Base-by-base conservation (phyloP, 1,140 invertebrate genomes). In the Paraescarpia echinospica region DNA sequence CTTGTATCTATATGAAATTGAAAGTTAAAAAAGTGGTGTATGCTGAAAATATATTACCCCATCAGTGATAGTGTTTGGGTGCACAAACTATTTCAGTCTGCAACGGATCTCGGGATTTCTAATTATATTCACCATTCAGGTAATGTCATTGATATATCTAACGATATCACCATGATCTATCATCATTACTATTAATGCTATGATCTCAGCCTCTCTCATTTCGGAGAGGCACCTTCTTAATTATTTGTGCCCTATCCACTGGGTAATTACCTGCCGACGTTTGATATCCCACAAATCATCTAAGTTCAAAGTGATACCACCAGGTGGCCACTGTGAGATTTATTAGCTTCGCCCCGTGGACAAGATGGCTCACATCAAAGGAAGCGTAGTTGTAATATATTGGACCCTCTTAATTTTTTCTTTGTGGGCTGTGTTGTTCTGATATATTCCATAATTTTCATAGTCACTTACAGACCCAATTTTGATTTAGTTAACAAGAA, bases 241-340 rank as follows among this genome's bases (percentile, higher is more conserved):
- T 77, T 77, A 77, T 77, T 77, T 27, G 59, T 77, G 27, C 9
- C 59, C 59, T 27, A 77, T 77, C 59, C 14, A 77, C 59, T 77
- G 27, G 59, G 59, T 77, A 77, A 77, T 77, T 77, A 77, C 59
- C 14, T 2, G 22, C 59, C 14, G 12, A 31, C 8, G 59, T 77
- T 77, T 77, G 59, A 77, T 77, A 77, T 77, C 59, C 59, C 59
- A 77, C 59, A 77, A 77, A 77, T 77, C 59, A 77, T 77, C 59
- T 77, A 22, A 77, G 59, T 77, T 77, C 22, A 6, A 77, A 77
- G 22, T 0, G 2, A 77, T 22, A 31, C 59, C 9, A 22, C 59
- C 59, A 77, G 59, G 59, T 77, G 59, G 59, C 59, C 27, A 0
- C 18, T 14, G 59, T 27, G 22, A 77, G 59, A 77, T 77, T 77